Percentiles rank a stretch among this genome's conserved stretches.
Evolutionary conservation across 2,888 invertebrate species (phyloP).

Genomic region (Hyposoter dolosus): DNA sequence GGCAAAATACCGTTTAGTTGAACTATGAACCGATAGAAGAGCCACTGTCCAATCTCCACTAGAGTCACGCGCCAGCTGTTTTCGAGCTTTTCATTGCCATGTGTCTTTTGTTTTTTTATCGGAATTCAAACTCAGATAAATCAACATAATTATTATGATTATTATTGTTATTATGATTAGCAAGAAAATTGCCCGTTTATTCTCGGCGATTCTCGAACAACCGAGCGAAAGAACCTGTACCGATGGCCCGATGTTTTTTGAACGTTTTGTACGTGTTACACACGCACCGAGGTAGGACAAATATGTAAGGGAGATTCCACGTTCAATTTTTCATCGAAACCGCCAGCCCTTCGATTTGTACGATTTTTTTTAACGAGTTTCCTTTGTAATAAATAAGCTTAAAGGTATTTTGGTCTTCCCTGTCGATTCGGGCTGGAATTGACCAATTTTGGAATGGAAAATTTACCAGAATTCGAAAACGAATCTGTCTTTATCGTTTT

Average conservation of each 20-base stretch:
- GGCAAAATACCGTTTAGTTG: constrained; percentile 11
- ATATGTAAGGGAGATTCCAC: neutral
- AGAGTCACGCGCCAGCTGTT: constrained; percentile 28
- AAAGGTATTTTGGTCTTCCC: neutral
- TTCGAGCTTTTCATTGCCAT: neutral
- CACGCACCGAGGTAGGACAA: neutral
- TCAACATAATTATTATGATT: constrained; percentile 1
- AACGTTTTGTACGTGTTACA: constrained; percentile 10
- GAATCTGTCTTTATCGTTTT: neutral
- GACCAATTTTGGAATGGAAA: neutral
- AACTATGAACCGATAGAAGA: constrained; percentile 36
- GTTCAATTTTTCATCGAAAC: neutral
- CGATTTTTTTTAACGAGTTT: neutral
- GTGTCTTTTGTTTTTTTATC: neutral
- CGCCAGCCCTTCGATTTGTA: neutral
- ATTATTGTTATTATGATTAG: neutral
- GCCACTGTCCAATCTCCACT: constrained; percentile 42
- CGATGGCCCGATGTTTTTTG: constrained; percentile 46
- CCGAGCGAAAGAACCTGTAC: neutral
- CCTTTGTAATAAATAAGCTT: neutral
- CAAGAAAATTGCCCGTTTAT: constrained; percentile 17
- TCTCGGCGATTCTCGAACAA: neutral
- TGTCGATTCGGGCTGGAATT: neutral
- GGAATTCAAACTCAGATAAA: neutral
- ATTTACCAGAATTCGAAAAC: neutral